Base-by-base conservation (phyloP, 2,113 vertebrate species). In the Phyllostomus hastatus region DNA sequence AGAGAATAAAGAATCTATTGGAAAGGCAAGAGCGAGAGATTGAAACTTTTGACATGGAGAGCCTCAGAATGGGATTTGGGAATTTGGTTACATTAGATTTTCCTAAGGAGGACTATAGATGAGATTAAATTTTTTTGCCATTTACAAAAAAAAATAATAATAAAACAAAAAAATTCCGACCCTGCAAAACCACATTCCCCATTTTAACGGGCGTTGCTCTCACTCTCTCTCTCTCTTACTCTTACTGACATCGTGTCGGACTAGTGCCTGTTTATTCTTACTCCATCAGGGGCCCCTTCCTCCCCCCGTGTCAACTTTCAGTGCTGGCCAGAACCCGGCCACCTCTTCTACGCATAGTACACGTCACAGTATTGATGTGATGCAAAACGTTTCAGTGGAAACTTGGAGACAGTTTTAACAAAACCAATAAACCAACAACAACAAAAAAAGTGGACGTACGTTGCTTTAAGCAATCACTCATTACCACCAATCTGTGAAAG, bases 81-180 rank as follows among this genome's bases (percentile, higher is more conserved):
- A 99, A 99, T 99, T 98, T 99, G 98, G 99, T 99, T 91, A 98
- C 99, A 43, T 98, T 99, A 98, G 99, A 99, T 97, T 99, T 99
- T 96, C 99, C 99, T 98, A 99, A 99, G 99, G 99, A 99, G 97
- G 99, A 99, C 99, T 99, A 99, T 98, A 99, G 99, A 99, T 99
- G 99, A 99, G 99, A 98, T 98, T 98, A 84, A 97, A 98, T 98
- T 97, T 97, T 97, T 98, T 98, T 97, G 98, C 98, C 98, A 98
- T 98, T 98, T 98, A 92, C 95, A 96, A 97, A 98, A 98, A 98
- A 98, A 98, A 98, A 98, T 46, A 50, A 97, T 91, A 95, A 97
- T 22, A 91, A 96, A 97, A 95, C 78, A 96, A 98, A 98, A 97
- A 98, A 98, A 95, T 97, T 97, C 97, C 97, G 97, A 98, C 97